Base-by-base conservation (phyloP, 2,888 invertebrate species). In the Pollenia labialis region DNA sequence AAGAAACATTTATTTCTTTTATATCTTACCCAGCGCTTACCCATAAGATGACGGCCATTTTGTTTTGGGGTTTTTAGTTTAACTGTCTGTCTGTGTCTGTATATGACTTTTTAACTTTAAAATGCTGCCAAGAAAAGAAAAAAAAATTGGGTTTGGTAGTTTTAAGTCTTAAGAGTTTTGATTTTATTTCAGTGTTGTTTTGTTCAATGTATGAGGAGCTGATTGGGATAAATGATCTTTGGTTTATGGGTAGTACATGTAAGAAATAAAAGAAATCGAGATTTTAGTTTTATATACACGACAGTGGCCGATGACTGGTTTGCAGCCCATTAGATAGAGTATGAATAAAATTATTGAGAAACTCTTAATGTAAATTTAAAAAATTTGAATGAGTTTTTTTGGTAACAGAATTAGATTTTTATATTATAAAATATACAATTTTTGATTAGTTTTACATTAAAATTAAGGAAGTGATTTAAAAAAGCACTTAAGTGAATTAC, bases 31-130 rank as follows among this genome's bases (percentile, higher is more conserved):
- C 66, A 75, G 32, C 48, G 52, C 10, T 32, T 74, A 40, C 16
- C 52, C 42, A 46, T 54, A 54, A 48, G 54, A 85, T 68, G 60
- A 18, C 79, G 58, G 84, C 84, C 84, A 85, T 85, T 85, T 85
- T 85, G 72, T 85, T 66, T 54, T 48, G 40, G 16, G 11, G 10
- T 58, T 56, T 72, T n/a, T 46, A 56, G 32, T 32, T 32, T 32
- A 6, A 32, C 32, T 68, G 32, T 58, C 66, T 44, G 64, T 75
- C 18, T 16, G 40, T 62, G 9, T 62, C 14, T 64, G 44, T 74
- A 16, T 42, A 44, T 50, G 10, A 46, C 50, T 75, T 66, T 58
- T 50, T 58, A 18, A 62, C 18, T 56, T 52, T 80, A 71, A 18
- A 11, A 42, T 52, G 46, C 48, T 54, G 68, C 14, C 23, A 48